phyloP scores from a whole-genome alignment of 2,888 invertebrate species.

The Blomia tropicalis region DNA sequence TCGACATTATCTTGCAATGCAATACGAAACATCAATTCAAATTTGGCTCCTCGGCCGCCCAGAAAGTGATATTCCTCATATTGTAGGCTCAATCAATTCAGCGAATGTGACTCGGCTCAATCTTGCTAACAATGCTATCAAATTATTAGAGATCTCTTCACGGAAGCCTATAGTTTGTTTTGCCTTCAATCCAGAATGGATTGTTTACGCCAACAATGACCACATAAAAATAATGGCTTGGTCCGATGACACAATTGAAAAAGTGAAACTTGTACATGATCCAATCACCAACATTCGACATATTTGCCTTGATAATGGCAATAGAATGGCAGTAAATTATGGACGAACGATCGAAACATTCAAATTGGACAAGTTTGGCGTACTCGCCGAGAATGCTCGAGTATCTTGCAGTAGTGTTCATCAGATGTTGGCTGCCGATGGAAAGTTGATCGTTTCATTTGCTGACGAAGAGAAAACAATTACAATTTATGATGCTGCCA shows the following conservation, averaged over 20 bases:
- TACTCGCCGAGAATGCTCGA: not conserved
- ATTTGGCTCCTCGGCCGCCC: conserved; percentile 20
- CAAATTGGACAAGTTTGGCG: conserved; percentile 16
- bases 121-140: conserved; percentile 6
- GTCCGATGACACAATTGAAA: not conserved
- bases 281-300: conserved; percentile 5
- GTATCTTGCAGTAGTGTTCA: not conserved
- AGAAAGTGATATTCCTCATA: not conserved
- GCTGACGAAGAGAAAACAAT: not conserved
- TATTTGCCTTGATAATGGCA: not conserved
- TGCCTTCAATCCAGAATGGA: conserved; percentile 9
- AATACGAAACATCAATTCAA: conserved; percentile 21
- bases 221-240: conserved; percentile 13
- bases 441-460: not conserved
- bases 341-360: conserved; percentile 15
- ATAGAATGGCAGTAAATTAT: conserved; percentile 2
- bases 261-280: conserved; percentile 17
- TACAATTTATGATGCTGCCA: not conserved
- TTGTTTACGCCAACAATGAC: conserved; percentile 18
- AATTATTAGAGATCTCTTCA: conserved; percentile 16
- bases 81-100: not conserved
- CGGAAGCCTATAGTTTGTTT: conserved; percentile 13
- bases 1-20: not conserved
- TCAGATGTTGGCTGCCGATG: not conserved
- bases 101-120: conserved; percentile 1